A percentile compares a stretch with the other conserved stretches of the same genome.
These are phyloP conservation scores for Celastrina argiolus DNA, from an alignment of 2,888 invertebrate species.

Conservation along the genomic window DNA sequence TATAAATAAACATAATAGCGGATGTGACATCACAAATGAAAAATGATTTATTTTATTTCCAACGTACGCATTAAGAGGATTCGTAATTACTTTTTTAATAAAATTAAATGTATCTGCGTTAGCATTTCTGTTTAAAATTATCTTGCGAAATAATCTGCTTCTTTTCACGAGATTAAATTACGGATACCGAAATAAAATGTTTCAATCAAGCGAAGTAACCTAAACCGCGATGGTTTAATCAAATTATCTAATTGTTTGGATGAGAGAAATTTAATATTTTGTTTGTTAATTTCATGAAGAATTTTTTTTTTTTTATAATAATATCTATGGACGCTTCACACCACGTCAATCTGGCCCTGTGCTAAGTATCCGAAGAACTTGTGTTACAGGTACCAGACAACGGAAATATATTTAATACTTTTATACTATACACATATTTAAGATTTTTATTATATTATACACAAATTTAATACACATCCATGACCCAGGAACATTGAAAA, in stretches of 20 bases:
- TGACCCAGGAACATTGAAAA: too few relatives aligned
- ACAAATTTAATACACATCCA: too few relatives aligned
- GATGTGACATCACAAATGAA: neutral
- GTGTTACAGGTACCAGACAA: too few relatives aligned
- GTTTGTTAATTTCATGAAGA: too few relatives aligned
- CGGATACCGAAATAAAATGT: neutral
- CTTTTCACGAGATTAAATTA: neutral
- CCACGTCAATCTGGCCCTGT: too few relatives aligned
- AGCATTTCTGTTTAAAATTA: neutral
- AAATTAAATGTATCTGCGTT: neutral
- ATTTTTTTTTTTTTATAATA: too few relatives aligned
- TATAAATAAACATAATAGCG: neutral
- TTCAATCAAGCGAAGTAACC: neutral
- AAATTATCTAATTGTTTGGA: neutral
- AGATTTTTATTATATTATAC: too few relatives aligned
- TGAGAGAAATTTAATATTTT: too few relatives aligned
- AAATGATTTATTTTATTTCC: slow-evolving; percentile 19
- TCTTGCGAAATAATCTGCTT: neutral
- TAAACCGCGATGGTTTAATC: neutral
- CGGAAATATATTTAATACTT: too few relatives aligned
- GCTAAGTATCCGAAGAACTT: too few relatives aligned
- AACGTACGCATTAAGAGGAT: slow-evolving; percentile 3
- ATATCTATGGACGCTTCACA: too few relatives aligned
- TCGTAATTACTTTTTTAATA: slow-evolving; percentile 5
- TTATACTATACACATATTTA: too few relatives aligned